phyloP scores from a whole-genome alignment of 2,113 vertebrate genomes.

The Aramus guarauna region DNA sequence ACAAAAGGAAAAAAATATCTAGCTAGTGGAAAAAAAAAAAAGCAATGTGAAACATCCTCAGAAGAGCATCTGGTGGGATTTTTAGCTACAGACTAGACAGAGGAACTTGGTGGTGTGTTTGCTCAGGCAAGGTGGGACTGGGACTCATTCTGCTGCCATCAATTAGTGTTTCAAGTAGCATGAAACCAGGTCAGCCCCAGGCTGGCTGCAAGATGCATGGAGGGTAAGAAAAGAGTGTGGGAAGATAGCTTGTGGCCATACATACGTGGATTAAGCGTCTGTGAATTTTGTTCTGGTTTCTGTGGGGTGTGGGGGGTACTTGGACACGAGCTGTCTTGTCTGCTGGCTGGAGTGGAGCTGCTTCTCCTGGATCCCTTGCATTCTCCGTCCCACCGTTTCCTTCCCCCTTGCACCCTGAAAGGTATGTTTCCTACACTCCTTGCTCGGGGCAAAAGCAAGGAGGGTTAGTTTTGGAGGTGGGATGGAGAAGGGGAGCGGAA shows the following conservation, averaged over 20 bases:
- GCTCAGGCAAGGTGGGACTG: not conserved
- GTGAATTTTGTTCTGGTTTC: not conserved
- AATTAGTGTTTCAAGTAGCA: not conserved
- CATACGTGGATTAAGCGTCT: fast-evolving
- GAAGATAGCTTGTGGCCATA: not conserved
- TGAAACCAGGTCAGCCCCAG: not conserved
- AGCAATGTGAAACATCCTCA: not conserved
- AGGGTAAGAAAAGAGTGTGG: not conserved
- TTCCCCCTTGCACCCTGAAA: not conserved
- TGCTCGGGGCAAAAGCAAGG: not conserved
- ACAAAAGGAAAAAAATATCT: not conserved
- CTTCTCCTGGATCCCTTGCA: fast-evolving
- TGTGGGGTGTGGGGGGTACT: not conserved
- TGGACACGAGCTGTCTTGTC: not conserved
- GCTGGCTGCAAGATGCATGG: not conserved
- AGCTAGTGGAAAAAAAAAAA: not conserved
- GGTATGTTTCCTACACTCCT: not conserved
- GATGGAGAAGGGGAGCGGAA: not conserved
- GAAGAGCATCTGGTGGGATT: not conserved
- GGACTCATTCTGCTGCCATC: not conserved
- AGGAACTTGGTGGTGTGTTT: not conserved
- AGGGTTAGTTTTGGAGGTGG: not conserved
- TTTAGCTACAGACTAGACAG: not conserved
- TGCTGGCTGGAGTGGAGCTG: not conserved
- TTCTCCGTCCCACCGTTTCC: not conserved